phyloP scores from a whole-genome alignment of 2,888 invertebrate species.

The Adelphocoris suturalis region DNA sequence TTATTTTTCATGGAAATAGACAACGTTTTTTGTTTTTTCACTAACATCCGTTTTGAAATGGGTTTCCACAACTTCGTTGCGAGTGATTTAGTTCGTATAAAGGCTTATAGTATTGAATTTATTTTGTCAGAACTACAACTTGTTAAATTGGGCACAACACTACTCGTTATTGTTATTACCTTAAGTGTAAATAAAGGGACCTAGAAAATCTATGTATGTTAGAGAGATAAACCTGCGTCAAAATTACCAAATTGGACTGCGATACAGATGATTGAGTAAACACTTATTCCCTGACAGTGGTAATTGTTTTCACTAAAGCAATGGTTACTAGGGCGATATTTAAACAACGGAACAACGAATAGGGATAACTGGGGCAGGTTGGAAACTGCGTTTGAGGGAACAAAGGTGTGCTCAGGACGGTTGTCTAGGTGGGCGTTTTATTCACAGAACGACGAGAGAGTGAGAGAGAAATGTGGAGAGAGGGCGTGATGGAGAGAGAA shows the following conservation, averaged over 20 bases:
- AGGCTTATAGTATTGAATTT: too few species aligned
- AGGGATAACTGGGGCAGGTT: neutral
- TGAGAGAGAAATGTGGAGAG: too few species aligned
- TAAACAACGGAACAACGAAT: neutral
- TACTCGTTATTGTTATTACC: too few species aligned
- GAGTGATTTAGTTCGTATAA: too few species aligned
- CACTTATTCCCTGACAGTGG: neutral
- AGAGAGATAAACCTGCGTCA: neutral
- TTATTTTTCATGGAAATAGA: too few species aligned
- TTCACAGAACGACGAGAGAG: neutral
- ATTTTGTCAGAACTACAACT: too few species aligned
- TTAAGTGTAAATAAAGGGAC: too few species aligned
- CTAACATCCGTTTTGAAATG: too few species aligned
- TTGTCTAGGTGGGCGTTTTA: neutral
- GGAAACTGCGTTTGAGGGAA: neutral
- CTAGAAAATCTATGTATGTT: too few species aligned
- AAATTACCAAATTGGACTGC: neutral
- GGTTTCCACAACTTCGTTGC: too few species aligned
- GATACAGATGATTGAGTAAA: neutral
- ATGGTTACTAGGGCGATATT: neutral
- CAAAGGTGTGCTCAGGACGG: neutral
- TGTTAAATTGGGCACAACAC: too few species aligned
- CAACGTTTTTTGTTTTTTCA: too few species aligned
- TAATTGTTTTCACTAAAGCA: neutral
- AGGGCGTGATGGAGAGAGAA: neutral